Base-by-base conservation (phyloP, 2,888 invertebrate genomes). In the Dorcus hopei region DNA sequence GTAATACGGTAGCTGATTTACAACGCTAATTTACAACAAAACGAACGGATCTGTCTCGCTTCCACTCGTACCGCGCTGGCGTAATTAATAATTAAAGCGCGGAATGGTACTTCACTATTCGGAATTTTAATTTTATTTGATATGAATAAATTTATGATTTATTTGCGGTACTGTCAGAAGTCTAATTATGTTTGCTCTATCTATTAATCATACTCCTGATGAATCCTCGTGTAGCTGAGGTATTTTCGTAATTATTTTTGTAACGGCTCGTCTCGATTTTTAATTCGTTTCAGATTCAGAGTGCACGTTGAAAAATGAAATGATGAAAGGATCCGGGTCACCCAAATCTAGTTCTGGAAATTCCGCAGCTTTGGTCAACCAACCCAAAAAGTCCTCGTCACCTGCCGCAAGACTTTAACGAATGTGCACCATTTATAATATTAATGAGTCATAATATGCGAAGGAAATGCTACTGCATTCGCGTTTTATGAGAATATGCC, bases 1-100 rank as follows among this genome's bases (percentile, higher is more conserved):
- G 72, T 71, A 68, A 68, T 68, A 68, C 73, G 68, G 73, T 74
- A 74, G 73, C 71, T 42, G 53, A 54, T 58, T 52, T 49, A 49
- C 52, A 56, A 52, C 43, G 55, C 51, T 56, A 59, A 59, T 59
- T 59, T 54, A 58, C 54, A 26, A 58, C 40, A 56, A n/a, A 40
- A 51, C 51, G 40, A 49, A 49, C 40, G 19, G 19, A 40, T 49
- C 51, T 51, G 33, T 57, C 47, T 38, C 51, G 16, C 39, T 50
- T 38, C 16, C 45, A 51, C 51, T 58, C 45, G 38, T 11, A 38
- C 39, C 23, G 23, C 42, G 47, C 47, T 26, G 38, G 26, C 52
- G 47, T 54, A 54, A 58, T 58, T 58, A 49, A 52, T 58, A 58
- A 54, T 58, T 58, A 58, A 58, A 49, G 58, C 58, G 58, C 9